A percentile compares a stretch with the other conserved stretches of the same genome.
These are phyloP conservation scores for Atethmia centrago DNA, from an alignment of 2,888 invertebrate genomes.

Conservation along the genomic window DNA sequence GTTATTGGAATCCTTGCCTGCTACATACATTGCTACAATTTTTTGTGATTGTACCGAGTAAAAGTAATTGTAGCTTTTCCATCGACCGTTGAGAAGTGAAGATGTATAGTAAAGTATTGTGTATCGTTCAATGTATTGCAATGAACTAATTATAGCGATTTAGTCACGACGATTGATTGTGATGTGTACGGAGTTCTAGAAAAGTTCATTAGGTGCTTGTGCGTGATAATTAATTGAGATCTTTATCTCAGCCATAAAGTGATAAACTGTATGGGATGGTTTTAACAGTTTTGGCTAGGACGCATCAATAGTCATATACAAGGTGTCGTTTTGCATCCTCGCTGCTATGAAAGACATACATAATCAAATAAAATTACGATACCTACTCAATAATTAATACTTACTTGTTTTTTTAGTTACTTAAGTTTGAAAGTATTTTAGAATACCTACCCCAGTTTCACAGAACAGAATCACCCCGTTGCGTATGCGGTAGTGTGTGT, in stretches of 20 bases:
- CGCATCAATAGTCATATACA: background rate
- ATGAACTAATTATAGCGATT: background rate
- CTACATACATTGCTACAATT: background rate
- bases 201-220: slow-evolving; percentile 60
- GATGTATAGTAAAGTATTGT: background rate
- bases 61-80: background rate
- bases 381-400: too few relatives aligned
- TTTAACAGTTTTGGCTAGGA: background rate
- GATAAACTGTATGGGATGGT: slow-evolving; percentile 12
- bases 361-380: too few relatives aligned
- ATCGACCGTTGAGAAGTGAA: slow-evolving; percentile 9
- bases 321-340: too few relatives aligned
- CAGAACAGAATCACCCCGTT: too few relatives aligned
- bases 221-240: slow-evolving; percentile 55
- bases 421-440: too few relatives aligned
- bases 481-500: too few relatives aligned
- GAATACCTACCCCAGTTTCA: too few relatives aligned
- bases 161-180: background rate
- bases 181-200: slow-evolving; percentile 23
- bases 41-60: background rate
- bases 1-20: slow-evolving; percentile 61
- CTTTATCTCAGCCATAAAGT: slow-evolving; percentile 20
- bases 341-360: too few relatives aligned
- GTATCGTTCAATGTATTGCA: slow-evolving; percentile 19
- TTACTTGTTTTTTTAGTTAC: too few relatives aligned